A percentile compares a stretch with the other conserved stretches of the same genome.
Conservation (phyloP, 1,140 invertebrate genomes). For the Aphaenogaster rudis region DNA sequence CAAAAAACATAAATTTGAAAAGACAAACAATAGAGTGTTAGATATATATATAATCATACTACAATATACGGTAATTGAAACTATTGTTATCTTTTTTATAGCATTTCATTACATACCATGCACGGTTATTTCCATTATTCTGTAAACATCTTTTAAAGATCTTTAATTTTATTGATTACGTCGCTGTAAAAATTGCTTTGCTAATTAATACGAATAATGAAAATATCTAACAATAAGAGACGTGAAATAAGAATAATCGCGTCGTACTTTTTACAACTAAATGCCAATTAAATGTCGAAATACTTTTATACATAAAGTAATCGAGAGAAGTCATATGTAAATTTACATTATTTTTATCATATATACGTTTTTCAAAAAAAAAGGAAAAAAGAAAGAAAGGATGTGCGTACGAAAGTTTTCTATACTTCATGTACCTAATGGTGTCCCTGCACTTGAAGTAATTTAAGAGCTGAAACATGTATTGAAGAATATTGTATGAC, state of each 20-base stretch:
- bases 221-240: constrained; percentile 5
- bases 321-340: constrained; percentile 19
- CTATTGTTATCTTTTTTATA: background rate
- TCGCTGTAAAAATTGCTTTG: constrained; percentile 55
- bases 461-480: background rate
- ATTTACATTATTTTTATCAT: constrained; percentile 67
- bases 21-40: background rate
- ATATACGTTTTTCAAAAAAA: constrained; percentile 64
- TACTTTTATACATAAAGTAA: constrained; percentile 73
- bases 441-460: constrained; percentile 29
- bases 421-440: constrained; percentile 52
- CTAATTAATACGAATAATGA: constrained; percentile 37
- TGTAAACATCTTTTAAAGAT: constrained; percentile 21
- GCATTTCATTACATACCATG: background rate
- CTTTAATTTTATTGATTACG: constrained; percentile 62
- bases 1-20: background rate
- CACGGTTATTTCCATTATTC: constrained; percentile 8
- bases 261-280: constrained; percentile 43
- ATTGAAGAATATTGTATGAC: background rate
- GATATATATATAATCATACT: background rate
- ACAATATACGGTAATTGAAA: background rate
- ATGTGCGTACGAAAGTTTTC: constrained; percentile 28
- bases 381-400: background rate
- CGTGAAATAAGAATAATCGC: constrained; percentile 15
- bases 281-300: constrained; percentile 71